Evolutionary conservation across 1,140 invertebrate species (phyloP).

Genomic region (Aleiodes sp.): DNA sequence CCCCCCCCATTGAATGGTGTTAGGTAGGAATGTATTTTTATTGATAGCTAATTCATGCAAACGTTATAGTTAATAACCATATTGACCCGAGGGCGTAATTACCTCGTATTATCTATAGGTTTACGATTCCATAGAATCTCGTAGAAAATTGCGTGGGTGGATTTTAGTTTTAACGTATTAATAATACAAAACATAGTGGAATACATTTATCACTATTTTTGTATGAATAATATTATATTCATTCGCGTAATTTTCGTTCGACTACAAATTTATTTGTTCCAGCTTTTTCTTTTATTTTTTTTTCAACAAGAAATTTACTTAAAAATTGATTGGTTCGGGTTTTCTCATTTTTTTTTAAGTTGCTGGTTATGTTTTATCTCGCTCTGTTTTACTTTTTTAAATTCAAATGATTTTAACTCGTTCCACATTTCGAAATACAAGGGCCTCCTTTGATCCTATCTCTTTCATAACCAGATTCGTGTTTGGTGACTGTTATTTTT

Average conservation of each 20-base stretch:
- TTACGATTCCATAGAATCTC: slow-evolving; percentile 32
- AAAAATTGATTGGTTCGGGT: no score
- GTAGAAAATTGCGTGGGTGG: slow-evolving; percentile 38
- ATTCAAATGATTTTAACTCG: background rate
- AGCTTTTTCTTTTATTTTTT: background rate
- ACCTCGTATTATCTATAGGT: slow-evolving; percentile 41
- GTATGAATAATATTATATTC: background rate
- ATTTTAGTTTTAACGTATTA: slow-evolving; percentile 38
- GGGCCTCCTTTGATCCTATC: slow-evolving; percentile 2
- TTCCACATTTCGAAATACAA: background rate
- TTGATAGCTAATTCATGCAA: slow-evolving; percentile 45
- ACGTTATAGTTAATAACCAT: slow-evolving; percentile 42
- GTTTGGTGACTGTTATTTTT: background rate
- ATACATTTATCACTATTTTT: background rate
- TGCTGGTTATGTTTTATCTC: background rate
- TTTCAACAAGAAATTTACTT: no score
- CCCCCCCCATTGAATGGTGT: slow-evolving; percentile 24
- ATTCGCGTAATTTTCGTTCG: no score
- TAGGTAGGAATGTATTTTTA: slow-evolving; percentile 28
- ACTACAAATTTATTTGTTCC: background rate
- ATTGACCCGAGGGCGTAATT: slow-evolving; percentile 44
- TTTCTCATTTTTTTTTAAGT: background rate
- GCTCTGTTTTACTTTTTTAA: background rate
- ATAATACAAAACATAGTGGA: slow-evolving; percentile 27
- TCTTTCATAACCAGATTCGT: background rate